Percentiles rank a stretch among this genome's conserved stretches.
phyloP scores from a whole-genome alignment of 2,113 vertebrate genomes.

The Tautogolabrus adspersus region DNA sequence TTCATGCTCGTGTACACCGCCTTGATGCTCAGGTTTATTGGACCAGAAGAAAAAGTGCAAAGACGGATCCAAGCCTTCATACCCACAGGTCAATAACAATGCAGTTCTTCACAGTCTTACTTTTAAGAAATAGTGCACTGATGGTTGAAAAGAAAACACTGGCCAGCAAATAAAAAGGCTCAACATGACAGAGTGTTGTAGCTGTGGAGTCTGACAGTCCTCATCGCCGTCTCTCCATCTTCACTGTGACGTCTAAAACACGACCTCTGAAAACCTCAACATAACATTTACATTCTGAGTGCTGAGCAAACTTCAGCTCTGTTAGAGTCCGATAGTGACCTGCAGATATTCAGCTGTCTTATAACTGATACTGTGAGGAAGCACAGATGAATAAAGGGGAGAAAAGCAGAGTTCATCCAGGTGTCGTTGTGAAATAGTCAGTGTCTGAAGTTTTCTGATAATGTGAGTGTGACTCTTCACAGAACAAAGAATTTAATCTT shows the following conservation, averaged over 20 bases:
- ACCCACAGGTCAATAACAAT: background rate
- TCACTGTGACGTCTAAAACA: background rate
- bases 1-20: too few relatives aligned
- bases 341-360: background rate
- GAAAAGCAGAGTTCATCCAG: background rate
- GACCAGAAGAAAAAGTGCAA: too few relatives aligned
- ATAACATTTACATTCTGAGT: background rate
- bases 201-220: background rate
- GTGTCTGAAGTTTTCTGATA: background rate
- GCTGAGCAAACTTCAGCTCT: background rate
- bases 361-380: background rate
- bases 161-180: constrained; percentile 23
- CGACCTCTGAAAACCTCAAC: background rate
- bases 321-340: background rate
- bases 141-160: constrained; percentile 25
- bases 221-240: background rate
- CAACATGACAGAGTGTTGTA: background rate
- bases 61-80: too few relatives aligned
- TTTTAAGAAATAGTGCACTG: constrained; percentile 43
- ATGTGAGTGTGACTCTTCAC: background rate
- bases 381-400: background rate
- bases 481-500: background rate
- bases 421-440: background rate
- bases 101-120: constrained; percentile 12
- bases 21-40: too few relatives aligned